Evolutionary conservation across 2,888 invertebrate species (phyloP).

Genomic region (Euplexia lucipara): DNA sequence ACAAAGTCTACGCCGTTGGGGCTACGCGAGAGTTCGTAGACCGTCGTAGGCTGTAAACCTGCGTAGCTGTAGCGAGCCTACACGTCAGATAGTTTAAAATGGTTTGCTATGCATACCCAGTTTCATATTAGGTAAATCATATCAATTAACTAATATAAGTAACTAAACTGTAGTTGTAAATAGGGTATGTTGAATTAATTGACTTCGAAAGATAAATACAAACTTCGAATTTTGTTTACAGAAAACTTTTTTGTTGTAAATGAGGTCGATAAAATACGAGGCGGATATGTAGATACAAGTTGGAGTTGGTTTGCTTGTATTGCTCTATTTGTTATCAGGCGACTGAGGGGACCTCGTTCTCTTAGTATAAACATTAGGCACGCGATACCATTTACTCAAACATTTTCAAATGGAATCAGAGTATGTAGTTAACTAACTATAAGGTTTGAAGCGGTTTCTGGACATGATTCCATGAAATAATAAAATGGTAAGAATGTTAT

Average conservation of each 20-base stretch:
- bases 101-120: conserved; percentile 21
- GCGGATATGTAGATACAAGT: conserved; percentile 46
- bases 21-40: conserved; percentile 35
- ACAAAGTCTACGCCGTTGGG: conserved; percentile 19
- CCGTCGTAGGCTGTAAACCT: conserved; percentile 24
- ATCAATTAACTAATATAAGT: conserved; percentile 29
- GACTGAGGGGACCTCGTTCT: conserved; percentile 50
- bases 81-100: conserved; percentile 14
- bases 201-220: conserved; percentile 46
- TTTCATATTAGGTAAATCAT: conserved; percentile 16
- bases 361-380: conserved; percentile 48
- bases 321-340: conserved; percentile 51
- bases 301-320: conserved; percentile 49
- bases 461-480: neutral
- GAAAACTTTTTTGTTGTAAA: conserved; percentile 52
- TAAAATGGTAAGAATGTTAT: neutral
- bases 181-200: conserved; percentile 42
- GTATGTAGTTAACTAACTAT: neutral
- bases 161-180: conserved; percentile 29
- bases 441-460: neutral
- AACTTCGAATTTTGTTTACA: conserved; percentile 37
- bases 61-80: conserved; percentile 44
- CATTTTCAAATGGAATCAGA: conserved; percentile 29
- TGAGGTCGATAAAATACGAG: conserved; percentile 43
- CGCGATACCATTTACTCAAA: conserved; percentile 47